phyloP scores from a whole-genome alignment of 2,113 vertebrate genomes.

The Corythornis cristatus region DNA sequence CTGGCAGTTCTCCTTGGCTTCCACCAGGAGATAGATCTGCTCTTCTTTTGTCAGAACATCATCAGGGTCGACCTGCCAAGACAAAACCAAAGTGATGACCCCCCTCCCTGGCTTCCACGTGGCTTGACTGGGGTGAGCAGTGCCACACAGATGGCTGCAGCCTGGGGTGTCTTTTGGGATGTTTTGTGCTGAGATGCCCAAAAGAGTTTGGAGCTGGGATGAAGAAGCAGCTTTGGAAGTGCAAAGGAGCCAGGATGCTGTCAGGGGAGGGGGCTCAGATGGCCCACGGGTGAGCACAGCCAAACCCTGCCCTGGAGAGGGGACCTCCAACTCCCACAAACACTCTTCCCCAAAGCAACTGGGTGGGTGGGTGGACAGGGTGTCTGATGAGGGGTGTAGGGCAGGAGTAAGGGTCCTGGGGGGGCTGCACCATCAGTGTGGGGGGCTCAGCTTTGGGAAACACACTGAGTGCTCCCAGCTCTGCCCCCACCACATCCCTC shows the following conservation, averaged over 20 bases:
- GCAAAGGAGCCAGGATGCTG: background rate
- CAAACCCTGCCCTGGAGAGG: background rate
- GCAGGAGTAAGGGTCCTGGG: background rate
- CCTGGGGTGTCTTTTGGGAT: background rate
- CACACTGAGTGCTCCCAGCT: background rate
- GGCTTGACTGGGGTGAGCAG: background rate
- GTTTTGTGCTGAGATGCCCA: background rate
- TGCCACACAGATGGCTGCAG: background rate
- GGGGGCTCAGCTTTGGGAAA: background rate
- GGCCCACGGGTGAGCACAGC: background rate
- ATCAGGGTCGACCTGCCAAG: conserved; percentile 84
- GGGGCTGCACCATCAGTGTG: background rate
- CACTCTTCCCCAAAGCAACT: fast-evolving
- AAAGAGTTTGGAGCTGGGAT: background rate
- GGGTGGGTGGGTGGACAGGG: background rate
- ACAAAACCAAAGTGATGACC: fast-evolving
- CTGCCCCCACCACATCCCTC: fast-evolving
- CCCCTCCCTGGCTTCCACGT: fast-evolving
- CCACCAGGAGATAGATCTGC: conserved; percentile 88
- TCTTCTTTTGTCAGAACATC: conserved; percentile 91
- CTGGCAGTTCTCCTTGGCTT: conserved; percentile 84
- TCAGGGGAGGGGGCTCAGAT: background rate
- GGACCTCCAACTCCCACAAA: background rate
- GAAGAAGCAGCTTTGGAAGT: background rate
- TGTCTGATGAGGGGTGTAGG: background rate